phyloP scores from a whole-genome alignment of 1,140 invertebrate genomes.

The Thaumetopoea pityocampa region DNA sequence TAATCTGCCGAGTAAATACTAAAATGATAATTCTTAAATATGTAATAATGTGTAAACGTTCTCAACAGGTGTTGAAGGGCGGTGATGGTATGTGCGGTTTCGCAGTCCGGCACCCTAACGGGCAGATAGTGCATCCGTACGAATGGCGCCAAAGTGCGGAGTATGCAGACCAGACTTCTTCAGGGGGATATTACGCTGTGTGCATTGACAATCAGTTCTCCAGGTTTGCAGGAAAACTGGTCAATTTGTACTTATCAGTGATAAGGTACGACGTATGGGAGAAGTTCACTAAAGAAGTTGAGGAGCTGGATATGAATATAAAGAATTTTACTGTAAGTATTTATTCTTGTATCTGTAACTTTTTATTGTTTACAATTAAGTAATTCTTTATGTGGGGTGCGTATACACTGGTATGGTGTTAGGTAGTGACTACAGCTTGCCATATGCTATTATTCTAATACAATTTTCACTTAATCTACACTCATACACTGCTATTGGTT shows the following conservation, averaged over 20 bases:
- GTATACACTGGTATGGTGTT: no score
- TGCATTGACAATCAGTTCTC: conserved; percentile 98
- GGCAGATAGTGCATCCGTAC: conserved; percentile 90
- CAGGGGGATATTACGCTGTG: conserved; percentile 93
- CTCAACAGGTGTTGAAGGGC: conserved; percentile 85
- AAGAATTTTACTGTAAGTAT: conserved; percentile 90
- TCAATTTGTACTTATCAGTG: conserved; percentile 95
- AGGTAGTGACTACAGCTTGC: no score
- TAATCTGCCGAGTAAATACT: not conserved
- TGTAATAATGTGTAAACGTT: conserved; percentile 9
- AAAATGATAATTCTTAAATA: not conserved
- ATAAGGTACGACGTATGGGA: conserved; percentile 97
- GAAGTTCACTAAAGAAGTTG: conserved; percentile 91
- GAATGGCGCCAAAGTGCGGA: conserved; percentile 91
- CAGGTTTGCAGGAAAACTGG: conserved; percentile 92
- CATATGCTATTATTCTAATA: no score
- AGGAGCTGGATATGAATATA: conserved; percentile 90
- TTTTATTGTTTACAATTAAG: not conserved
- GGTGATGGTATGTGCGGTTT: conserved; percentile 95
- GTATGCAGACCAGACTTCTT: conserved; percentile 88
- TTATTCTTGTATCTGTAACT: not conserved
- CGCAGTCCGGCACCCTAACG: conserved; percentile 90
- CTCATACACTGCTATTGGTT: no score
- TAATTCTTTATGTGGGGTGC: not conserved
- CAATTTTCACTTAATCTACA: no score